Conservation (phyloP, 2,888 invertebrate species). For the Malacosoma neustria region DNA sequence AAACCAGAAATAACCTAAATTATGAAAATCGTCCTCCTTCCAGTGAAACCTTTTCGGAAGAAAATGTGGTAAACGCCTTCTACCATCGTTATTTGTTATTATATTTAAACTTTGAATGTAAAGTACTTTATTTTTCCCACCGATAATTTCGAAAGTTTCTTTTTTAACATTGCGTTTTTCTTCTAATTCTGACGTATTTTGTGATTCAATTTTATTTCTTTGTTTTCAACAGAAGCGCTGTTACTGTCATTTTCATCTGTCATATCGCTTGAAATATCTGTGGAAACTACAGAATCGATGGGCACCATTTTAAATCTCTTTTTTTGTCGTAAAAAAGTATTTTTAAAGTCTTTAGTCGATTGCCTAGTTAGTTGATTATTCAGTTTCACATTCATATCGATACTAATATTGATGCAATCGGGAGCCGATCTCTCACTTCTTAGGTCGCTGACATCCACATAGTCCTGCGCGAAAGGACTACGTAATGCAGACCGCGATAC, state of each 20-base stretch:
- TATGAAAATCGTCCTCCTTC: constrained; percentile 24
- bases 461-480: constrained; percentile 12
- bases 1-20: constrained; percentile 44
- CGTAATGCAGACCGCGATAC: constrained; percentile 1
- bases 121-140: constrained; percentile 2
- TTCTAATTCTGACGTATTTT: no score
- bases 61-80: constrained; percentile 30
- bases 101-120: constrained; percentile 15
- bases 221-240: no score
- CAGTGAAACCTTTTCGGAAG: constrained; percentile 45
- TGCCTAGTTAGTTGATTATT: not conserved
- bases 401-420: not conserved
- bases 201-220: no score
- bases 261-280: no score
- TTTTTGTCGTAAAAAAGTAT: no score
- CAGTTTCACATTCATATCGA: not conserved
- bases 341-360: no score
- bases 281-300: no score
- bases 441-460: constrained; percentile 16
- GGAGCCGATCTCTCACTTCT: not conserved
- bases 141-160: no score
- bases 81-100: constrained; percentile 4
- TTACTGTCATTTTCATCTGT: no score
- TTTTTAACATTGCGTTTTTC: no score
- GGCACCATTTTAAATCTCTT: not conserved